Percentiles rank a stretch among this genome's conserved stretches.
Conservation (phyloP, 2,888 invertebrate genomes). For the Plemyria rubiginata region DNA sequence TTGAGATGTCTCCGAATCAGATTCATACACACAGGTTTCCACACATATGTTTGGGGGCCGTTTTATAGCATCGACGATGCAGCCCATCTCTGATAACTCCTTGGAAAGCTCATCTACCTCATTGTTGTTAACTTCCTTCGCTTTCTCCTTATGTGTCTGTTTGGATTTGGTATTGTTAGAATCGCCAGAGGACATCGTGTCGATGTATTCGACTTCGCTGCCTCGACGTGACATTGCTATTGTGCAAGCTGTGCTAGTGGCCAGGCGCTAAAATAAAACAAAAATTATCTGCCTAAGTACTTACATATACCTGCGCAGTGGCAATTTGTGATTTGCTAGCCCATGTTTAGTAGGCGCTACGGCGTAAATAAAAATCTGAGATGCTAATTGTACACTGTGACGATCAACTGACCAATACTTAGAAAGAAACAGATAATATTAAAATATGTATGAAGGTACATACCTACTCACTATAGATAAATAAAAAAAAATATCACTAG, state of each 20-base stretch:
- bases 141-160: slow-evolving; percentile 49
- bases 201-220: slow-evolving; percentile 59
- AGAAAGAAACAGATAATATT: neutral
- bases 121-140: slow-evolving; percentile 80
- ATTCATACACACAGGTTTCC: slow-evolving; percentile 71
- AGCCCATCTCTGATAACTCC: slow-evolving; percentile 78
- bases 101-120: slow-evolving; percentile 76
- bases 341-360: slow-evolving; percentile 8
- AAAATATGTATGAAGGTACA: neutral
- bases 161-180: slow-evolving; percentile 68
- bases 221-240: slow-evolving; percentile 66
- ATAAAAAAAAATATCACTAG: no score
- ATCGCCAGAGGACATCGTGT: slow-evolving; percentile 71
- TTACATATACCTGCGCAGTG: neutral
- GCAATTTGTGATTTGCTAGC: slow-evolving; percentile 25
- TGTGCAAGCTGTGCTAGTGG: slow-evolving; percentile 67
- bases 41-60: slow-evolving; percentile 75
- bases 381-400: slow-evolving; percentile 1
- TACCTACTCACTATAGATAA: no score
- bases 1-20: slow-evolving; percentile 55
- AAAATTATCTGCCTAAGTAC: slow-evolving; percentile 29
- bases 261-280: slow-evolving; percentile 47
- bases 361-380: slow-evolving; percentile 3
- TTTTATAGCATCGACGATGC: slow-evolving; percentile 74
- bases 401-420: neutral